phyloP scores from a whole-genome alignment of 1,140 invertebrate genomes.

The Listronotus oregonensis region DNA sequence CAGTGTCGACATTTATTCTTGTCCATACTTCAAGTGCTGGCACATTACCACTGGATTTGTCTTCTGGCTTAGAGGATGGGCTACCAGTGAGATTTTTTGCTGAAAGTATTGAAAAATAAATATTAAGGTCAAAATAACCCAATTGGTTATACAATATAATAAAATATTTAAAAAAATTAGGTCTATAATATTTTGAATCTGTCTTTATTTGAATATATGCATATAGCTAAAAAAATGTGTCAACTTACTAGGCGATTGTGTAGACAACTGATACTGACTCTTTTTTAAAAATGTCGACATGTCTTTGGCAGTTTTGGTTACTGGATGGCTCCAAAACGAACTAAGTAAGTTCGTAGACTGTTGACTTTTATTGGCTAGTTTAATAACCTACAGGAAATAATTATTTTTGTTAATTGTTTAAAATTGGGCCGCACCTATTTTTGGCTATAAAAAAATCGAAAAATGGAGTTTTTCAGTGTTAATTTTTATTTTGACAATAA shows the following conservation, averaged over 20 bases:
- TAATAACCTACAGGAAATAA: constrained; percentile 23
- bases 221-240: no score
- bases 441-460: no score
- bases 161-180: no score
- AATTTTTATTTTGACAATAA: no score
- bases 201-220: no score
- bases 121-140: no score
- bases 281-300: constrained; percentile 60
- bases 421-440: no score
- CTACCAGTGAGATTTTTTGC: constrained; percentile 51
- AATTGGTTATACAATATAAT: no score
- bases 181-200: no score
- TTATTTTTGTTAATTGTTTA: background rate
- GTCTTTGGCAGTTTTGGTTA: constrained; percentile 59
- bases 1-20: constrained; percentile 64
- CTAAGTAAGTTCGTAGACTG: constrained; percentile 52
- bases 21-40: constrained; percentile 63
- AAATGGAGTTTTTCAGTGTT: no score
- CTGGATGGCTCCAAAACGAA: constrained; percentile 65
- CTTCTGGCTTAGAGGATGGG: constrained; percentile 56
- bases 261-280: constrained; percentile 63
- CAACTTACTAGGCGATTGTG: constrained; percentile 57
- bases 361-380: constrained; percentile 36
- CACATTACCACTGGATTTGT: constrained; percentile 57
- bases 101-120: constrained; percentile 23